phyloP scores from a whole-genome alignment of 1,140 invertebrate species.

The Lepidostoma basale region DNA sequence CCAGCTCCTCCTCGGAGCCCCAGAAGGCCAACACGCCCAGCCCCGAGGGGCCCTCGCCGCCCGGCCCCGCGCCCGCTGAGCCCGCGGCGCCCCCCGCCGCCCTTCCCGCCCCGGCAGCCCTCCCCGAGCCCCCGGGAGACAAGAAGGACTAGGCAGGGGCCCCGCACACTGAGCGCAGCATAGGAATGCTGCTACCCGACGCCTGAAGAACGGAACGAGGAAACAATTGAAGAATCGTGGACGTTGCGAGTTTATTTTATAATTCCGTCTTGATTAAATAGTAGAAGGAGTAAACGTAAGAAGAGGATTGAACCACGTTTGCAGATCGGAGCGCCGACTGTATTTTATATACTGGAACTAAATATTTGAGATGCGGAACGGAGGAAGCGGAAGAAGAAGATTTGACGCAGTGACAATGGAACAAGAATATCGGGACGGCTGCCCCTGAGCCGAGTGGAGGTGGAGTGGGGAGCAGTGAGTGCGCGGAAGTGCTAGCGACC shows the following conservation, averaged over 20 bases:
- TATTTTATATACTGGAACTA: not conserved
- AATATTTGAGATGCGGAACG: slow-evolving; percentile 2
- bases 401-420: not conserved
- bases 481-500: not conserved
- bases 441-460: not conserved
- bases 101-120: not conserved
- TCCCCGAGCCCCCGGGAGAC: not conserved
- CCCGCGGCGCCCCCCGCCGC: slow-evolving; percentile 45
- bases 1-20: slow-evolving; percentile 10
- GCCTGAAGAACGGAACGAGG: too few relatives aligned
- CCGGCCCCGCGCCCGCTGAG: slow-evolving; percentile 46
- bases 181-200: too few relatives aligned
- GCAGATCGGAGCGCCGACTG: too few relatives aligned
- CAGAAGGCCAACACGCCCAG: slow-evolving; percentile 19
- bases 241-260: not conserved
- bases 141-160: slow-evolving; percentile 10
- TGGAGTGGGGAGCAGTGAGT: not conserved
- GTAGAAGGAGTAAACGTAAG: too few relatives aligned
- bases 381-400: not conserved
- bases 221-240: too few relatives aligned
- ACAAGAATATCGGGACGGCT: not conserved
- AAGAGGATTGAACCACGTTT: too few relatives aligned
- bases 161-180: not conserved
- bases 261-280: not conserved
- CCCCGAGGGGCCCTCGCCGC: slow-evolving; percentile 48